Base-by-base conservation (phyloP, 2,797 vertebrate species). In the Benthosema pterotum region DNA sequence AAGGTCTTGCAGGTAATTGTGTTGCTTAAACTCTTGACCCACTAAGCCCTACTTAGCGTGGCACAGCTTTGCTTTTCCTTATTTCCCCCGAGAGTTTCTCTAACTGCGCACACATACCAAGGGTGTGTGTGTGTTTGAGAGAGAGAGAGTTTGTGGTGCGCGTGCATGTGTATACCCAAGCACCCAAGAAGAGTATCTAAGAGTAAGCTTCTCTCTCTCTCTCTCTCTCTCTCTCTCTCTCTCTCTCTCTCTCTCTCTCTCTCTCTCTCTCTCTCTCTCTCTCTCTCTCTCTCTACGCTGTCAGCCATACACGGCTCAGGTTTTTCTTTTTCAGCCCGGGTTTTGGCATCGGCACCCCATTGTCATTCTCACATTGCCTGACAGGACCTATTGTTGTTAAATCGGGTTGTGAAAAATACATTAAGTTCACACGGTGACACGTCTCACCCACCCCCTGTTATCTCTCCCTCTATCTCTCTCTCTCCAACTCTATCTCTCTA, bases 21-120 rank as follows among this genome's bases (percentile, higher is more conserved):
- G 79, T 82, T 87, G 87, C 77, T 85, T 92, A 89, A 89, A 91
- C 90, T 88, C 88, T 89, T 90, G 91, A 91, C 89, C 92, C 74
- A 60, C 86, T 87, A 87, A 89, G 80, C 75, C 72, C 72, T 82
- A 77, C 83, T 89, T 87, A 88, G 81, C 71, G 67, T 72, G 74
- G 45, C 67, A 82, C 57, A 76, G 79, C 83, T 73, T n/a, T 46
- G 69, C 78, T 74, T 63, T n/a, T 65, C 72, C 75, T 80, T 85
- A 83, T 87, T 89, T 88, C 83, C 90, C 85, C 59, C 1, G 69
- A 85, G 88, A 84, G 72, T 83, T 82, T 59, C 55, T n/a, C n/a
- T n/a, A 16, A 64, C 71, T 73, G 75, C 58, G 58, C 84, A 83
- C 58, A 60, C 84, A 83, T 86, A 83, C 80, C 87, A 83, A n/a